Conservation (phyloP, 2,888 invertebrate genomes). For the Rhingia rostrata region DNA sequence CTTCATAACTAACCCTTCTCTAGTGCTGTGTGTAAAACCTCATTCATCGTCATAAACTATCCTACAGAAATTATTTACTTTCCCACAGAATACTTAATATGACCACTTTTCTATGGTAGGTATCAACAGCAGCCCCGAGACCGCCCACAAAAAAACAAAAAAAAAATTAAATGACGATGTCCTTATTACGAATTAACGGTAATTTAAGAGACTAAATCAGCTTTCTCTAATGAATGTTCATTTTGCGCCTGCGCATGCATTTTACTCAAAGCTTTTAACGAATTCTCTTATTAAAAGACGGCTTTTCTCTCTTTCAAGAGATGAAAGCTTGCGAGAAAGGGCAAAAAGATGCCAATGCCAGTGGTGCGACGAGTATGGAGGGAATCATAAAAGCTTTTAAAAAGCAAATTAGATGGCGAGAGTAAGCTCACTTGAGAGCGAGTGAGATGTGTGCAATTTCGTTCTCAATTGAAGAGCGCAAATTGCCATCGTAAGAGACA, state of each 20-base stretch:
- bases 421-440: too few relatives aligned
- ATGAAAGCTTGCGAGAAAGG: background rate
- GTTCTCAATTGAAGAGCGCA: too few relatives aligned
- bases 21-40: constrained; percentile 21
- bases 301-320: background rate
- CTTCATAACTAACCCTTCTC: constrained; percentile 4
- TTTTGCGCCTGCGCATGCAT: constrained; percentile 4
- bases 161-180: constrained; percentile 25
- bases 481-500: background rate
- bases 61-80: constrained; percentile 67
- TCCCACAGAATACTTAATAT: constrained; percentile 71
- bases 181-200: constrained; percentile 67
- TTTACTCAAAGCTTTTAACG: background rate
- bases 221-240: constrained; percentile 2
- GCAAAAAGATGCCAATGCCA: background rate
- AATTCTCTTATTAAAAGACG: background rate
- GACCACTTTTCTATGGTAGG: constrained; percentile 60
- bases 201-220: constrained; percentile 16
- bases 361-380: background rate
- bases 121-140: background rate
- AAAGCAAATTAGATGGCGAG: too few relatives aligned
- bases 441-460: too few relatives aligned
- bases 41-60: constrained; percentile 72
- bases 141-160: background rate
- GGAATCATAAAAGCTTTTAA: too few relatives aligned